These are phyloP conservation scores for Dolichoris vasculosae DNA, from an alignment of 1,140 invertebrate genomes.

Conservation along the genomic window DNA sequence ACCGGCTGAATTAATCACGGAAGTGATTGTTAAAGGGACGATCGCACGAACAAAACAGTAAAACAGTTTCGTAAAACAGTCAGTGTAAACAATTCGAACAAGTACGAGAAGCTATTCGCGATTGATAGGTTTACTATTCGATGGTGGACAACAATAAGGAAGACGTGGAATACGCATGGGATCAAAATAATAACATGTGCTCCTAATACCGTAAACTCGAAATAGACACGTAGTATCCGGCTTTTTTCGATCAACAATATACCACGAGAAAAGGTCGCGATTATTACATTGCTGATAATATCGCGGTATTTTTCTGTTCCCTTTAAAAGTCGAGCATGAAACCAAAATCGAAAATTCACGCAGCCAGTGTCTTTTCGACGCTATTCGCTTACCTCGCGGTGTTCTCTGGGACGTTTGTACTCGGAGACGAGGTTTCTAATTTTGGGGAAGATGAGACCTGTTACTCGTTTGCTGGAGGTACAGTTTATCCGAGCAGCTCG, in stretches of 20 bases:
- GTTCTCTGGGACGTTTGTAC: neutral
- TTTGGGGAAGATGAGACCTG: conserved; percentile 79
- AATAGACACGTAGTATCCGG: neutral
- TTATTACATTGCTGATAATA: too few species aligned
- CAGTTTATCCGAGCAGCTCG: conserved; percentile 90
- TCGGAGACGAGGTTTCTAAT: neutral
- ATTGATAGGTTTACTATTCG: neutral
- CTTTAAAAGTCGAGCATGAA: neutral
- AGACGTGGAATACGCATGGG: neutral
- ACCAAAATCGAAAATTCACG: neutral
- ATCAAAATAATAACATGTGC: too few species aligned
- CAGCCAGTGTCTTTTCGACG: neutral
- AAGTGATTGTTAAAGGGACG: neutral
- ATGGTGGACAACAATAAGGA: too few species aligned
- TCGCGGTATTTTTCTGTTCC: neutral
- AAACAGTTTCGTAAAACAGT: too few species aligned
- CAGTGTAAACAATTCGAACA: neutral
- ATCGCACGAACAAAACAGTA: too few species aligned
- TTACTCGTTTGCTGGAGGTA: conserved; percentile 89
- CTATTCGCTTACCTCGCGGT: neutral
- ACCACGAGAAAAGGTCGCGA: neutral
- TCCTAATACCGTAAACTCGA: too few species aligned
- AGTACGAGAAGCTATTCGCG: too few species aligned
- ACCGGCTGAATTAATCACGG: neutral
- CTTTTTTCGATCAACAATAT: neutral